A percentile compares a stretch with the other conserved stretches of the same genome.
phyloP scores from a whole-genome alignment of 2,888 invertebrate species.

The Phyto melanocephala region DNA sequence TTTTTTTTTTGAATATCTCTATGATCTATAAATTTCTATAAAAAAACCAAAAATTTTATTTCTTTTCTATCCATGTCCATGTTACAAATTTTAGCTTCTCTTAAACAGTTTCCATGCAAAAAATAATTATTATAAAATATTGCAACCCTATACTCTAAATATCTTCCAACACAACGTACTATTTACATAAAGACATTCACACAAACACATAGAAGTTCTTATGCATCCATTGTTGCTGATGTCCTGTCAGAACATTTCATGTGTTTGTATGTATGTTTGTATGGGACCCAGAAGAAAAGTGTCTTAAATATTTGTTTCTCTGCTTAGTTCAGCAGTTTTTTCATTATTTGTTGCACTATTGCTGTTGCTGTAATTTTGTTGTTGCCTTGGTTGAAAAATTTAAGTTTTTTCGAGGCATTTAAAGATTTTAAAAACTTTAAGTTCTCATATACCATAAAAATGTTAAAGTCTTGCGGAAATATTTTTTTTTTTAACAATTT shows the following conservation, averaged over 20 bases:
- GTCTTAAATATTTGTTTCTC: constrained; percentile 29
- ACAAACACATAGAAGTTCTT: constrained; percentile 16
- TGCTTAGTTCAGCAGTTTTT: constrained; percentile 60
- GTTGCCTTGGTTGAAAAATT: constrained; percentile 35
- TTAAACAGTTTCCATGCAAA: too few species aligned
- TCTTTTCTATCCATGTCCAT: too few species aligned
- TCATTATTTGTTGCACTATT: constrained; percentile 34
- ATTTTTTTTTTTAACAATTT: neutral
- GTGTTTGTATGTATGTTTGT: constrained; percentile 22
- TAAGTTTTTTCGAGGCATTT: constrained; percentile 54
- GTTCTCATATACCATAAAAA: constrained; percentile 21
- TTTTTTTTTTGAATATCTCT: too few species aligned
- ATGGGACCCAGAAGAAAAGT: constrained; percentile 60
- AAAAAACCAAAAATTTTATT: too few species aligned
- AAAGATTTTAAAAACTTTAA: constrained; percentile 52
- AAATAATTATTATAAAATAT: too few species aligned
- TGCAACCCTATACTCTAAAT: too few species aligned
- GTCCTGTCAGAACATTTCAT: constrained; percentile 46
- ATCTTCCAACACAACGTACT: too few species aligned
- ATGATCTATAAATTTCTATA: too few species aligned
- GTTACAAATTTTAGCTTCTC: too few species aligned
- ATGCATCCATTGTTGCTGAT: constrained; percentile 56
- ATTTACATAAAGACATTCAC: neutral
- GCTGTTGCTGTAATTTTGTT: constrained; percentile 26
- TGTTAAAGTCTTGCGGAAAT: constrained; percentile 28